Base-by-base conservation (phyloP, 2,888 invertebrate species). In the Epirrhoe tristata region DNA sequence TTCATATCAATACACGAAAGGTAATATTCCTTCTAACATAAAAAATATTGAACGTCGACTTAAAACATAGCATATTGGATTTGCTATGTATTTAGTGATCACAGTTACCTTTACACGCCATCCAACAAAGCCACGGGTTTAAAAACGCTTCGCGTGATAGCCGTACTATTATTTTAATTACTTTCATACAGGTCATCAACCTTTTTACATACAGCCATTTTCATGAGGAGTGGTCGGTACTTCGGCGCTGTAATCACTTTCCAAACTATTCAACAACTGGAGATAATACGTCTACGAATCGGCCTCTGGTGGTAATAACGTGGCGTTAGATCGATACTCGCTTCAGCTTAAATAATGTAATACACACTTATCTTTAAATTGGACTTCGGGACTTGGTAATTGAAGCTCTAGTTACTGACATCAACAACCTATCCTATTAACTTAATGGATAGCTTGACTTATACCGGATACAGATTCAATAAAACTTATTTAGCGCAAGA, bases 161-260 rank as follows among this genome's bases (percentile, higher is more conserved):
- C 81, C 76, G 76, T 79, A 85, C 89, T 89, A 90, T 91, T 90
- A 90, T 90, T 91, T 91, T 91, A 91, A 92, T 91, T 91, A 91
- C 88, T 87, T 90, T 87, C 84, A 84, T 85, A 79, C 80, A 85
- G 86, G 82, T 86, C 84, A 86, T 85, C 89, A 83, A 77, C 80
- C 78, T 81, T 81, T 82, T 80, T 78, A 77, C 77, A 83, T 82
- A 81, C 82, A 82, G n/a, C n/a, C 80, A 81, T 81, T 85, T 86
- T 79, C 77, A 80, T 77, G 78, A 34, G 57, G 34, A 43, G 43
- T 46, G 46, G 48, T 31, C 48, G 57, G 78, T 24, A 76, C 77
- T 77, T 75, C 80, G 77, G 80, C 81, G 81, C 79, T 74, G 77
- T 88, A 87, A 86, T 86, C 82, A 83, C 81, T 86, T 87, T 82